Conservation (phyloP, 2,113 vertebrate genomes). For the Setophaga petechia region DNA sequence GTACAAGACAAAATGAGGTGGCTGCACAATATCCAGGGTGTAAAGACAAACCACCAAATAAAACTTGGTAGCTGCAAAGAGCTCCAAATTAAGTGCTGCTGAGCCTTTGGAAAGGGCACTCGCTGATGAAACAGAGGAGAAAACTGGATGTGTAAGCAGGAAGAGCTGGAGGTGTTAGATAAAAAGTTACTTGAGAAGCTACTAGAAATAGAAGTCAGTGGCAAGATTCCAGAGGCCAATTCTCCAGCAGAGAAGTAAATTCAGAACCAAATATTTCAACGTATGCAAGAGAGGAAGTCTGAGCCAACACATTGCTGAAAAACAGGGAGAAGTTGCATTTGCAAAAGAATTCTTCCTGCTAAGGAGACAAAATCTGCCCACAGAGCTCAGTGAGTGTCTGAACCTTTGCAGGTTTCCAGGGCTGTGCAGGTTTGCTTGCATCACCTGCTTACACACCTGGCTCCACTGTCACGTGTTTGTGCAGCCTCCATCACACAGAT, state of each 20-base stretch:
- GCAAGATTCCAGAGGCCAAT: not conserved
- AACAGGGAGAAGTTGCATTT: not conserved
- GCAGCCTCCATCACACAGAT: not conserved
- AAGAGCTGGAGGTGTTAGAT: not conserved
- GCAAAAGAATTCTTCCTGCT: not conserved
- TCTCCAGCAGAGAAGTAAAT: not conserved
- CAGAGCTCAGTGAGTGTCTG: not conserved
- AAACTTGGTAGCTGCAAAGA: not conserved
- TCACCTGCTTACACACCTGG: not conserved
- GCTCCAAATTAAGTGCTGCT: not conserved
- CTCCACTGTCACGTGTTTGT: accelerated
- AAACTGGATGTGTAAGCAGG: not conserved
- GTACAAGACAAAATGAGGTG: not conserved
- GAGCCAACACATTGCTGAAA: not conserved
- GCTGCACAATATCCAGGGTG: not conserved
- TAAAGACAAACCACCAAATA: not conserved
- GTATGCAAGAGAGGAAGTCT: not conserved
- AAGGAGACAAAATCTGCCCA: not conserved
- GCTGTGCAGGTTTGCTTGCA: not conserved
- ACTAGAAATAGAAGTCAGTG: not conserved
- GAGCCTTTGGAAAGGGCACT: not conserved
- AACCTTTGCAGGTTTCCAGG: not conserved
- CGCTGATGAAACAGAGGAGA: not conserved
- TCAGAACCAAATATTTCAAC: not conserved
- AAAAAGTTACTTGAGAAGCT: not conserved